Base-by-base conservation (phyloP, 2,797 vertebrate genomes). In the Poecilia gillii region DNA sequence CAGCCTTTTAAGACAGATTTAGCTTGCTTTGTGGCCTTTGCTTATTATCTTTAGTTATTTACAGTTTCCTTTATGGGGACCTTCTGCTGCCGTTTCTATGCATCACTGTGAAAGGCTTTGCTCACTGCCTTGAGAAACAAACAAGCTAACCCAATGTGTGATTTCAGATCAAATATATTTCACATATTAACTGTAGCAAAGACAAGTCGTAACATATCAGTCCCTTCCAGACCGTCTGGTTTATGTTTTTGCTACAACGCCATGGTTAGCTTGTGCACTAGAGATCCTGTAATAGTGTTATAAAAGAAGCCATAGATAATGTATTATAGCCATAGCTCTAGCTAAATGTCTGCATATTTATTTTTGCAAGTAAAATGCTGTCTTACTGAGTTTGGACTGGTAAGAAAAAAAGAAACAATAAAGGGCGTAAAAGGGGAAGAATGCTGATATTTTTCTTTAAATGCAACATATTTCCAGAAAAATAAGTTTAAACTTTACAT, bases 81-180 rank as follows among this genome's bases (percentile, higher is more conserved):
- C 77, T 79, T 81, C 66, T 83, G 86, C 91, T 79, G 89, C 80
- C 83, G 16, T 88, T 88, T 86, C 88, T 88, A 90, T 87, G 91
- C 92, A 93, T 91, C 91, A 94, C 94, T 94, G 94, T 94, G 93
- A 94, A 84, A 82, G 91, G 88, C 92, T 92, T 79, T 73, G 84
- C 89, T 86, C 93, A 94, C 94, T 94, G 94, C 94, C 94, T 91
- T 86, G 88, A 91, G 86, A 78, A 66, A 84, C 13, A 31, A 85
- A 82, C 55, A 73, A 76, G 20, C 47, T 55, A 31, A 79, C 76
- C 72, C 68, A 23, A 20, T 75, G 84, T 81, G 59, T 79, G 77
- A 75, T 74, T 57, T 75, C 9, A 9, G 57, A 53, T 13, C 9
- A 73, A 47, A 73, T 66, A 80, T 31, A 70, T 84, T 82, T 79